Percentiles rank a stretch among this genome's conserved stretches.
Evolutionary conservation across 2,888 invertebrate species (phyloP).

Genomic region (Apoda limacodes): DNA sequence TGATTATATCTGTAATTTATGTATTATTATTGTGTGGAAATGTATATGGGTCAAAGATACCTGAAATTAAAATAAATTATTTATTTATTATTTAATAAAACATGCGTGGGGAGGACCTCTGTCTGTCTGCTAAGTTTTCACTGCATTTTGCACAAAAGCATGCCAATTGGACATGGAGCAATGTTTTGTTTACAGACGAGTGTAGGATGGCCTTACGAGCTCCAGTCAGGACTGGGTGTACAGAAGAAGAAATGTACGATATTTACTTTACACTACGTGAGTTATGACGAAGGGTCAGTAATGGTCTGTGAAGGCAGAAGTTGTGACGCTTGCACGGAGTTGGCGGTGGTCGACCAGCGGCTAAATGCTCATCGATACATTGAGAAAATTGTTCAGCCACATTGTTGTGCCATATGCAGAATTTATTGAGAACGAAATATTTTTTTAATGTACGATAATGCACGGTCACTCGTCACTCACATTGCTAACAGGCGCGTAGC

Average conservation of each 20-base stretch:
- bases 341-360: constrained; percentile 3
- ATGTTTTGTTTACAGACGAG: background rate
- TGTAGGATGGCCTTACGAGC: background rate
- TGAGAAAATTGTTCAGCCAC: constrained; percentile 7
- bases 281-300: background rate
- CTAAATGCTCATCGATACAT: constrained; percentile 6
- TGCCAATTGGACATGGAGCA: background rate
- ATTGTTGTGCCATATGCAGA: constrained; percentile 7
- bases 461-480: background rate
- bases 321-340: constrained; percentile 9
- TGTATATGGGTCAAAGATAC: no score
- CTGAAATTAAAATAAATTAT: no score
- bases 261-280: background rate
- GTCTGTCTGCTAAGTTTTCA: no score
- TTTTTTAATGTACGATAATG: constrained; percentile 7
- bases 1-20: no score
- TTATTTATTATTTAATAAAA: no score
- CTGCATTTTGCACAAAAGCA: no score
- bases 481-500: no score
- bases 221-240: background rate
- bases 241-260: background rate
- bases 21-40: no score
- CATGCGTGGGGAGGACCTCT: no score
- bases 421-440: constrained; percentile 6
- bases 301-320: constrained; percentile 8